phyloP scores from a whole-genome alignment of 2,888 invertebrate genomes.

The Tetanocera ferruginea region DNA sequence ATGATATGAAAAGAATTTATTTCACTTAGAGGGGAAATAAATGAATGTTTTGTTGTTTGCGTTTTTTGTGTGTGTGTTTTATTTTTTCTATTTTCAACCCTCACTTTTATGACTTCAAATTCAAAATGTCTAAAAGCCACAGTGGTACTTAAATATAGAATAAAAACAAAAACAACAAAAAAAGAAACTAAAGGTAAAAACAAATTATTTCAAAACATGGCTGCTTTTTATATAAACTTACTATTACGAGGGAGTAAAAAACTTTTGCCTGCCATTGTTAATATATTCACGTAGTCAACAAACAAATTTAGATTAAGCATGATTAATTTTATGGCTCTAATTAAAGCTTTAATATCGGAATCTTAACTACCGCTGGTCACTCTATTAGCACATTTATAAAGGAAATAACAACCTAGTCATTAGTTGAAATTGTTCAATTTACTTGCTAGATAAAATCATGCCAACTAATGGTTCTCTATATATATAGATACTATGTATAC shows the following conservation, averaged over 20 bases:
- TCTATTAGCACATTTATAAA: slow-evolving; percentile 50
- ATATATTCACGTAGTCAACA: background rate
- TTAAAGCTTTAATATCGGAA: slow-evolving; percentile 40
- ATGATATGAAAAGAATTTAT: background rate
- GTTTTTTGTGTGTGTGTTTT: background rate
- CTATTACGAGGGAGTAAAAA: background rate
- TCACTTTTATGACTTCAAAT: slow-evolving; percentile 23
- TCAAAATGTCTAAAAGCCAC: slow-evolving; percentile 28
- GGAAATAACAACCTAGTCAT: slow-evolving; percentile 43
- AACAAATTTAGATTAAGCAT: background rate
- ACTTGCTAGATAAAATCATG: no score
- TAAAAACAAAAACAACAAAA: background rate
- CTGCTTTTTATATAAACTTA: background rate
- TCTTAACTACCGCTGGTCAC: slow-evolving; percentile 50
- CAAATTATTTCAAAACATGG: slow-evolving; percentile 8
- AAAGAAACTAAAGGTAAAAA: no score
- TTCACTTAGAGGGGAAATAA: slow-evolving; percentile 6
- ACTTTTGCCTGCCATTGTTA: background rate
- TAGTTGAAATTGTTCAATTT: background rate
- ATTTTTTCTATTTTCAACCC: slow-evolving; percentile 16
- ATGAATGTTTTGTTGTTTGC: background rate
- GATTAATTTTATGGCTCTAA: background rate
- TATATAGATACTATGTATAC: no score
- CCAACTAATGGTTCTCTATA: no score
- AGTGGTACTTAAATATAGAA: background rate